These are phyloP conservation scores for Rhagoletis pomonella DNA, from an alignment of 1,140 invertebrate genomes.

Conservation along the genomic window DNA sequence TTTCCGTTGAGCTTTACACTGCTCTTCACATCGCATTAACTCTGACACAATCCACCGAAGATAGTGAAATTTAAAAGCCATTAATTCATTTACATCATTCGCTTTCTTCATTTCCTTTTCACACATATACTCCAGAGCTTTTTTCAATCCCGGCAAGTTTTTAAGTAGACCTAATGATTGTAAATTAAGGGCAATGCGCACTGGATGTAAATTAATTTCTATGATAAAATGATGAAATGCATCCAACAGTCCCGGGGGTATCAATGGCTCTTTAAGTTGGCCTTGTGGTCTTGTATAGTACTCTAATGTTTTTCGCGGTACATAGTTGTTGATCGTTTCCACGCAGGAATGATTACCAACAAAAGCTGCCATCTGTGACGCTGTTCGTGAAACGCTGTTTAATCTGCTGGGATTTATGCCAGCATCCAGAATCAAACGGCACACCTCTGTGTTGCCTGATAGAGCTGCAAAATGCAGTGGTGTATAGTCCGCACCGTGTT, in stretches of 20 bases:
- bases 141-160: constrained; percentile 84
- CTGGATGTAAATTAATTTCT: constrained; percentile 91
- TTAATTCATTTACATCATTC: constrained; percentile 91
- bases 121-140: constrained; percentile 88
- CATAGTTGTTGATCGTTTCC: constrained; percentile 95
- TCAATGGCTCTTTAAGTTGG: constrained; percentile 86
- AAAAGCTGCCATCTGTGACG: constrained; percentile 98
- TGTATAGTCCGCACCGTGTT: constrained; percentile 94
- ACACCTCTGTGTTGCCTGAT: constrained; percentile 91
- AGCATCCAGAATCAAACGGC: constrained; percentile 87
- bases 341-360: constrained; percentile 96
- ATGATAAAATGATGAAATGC: constrained; percentile 92
- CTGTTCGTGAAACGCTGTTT: constrained; percentile 93
- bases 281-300: constrained; percentile 89
- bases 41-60: constrained; percentile 85
- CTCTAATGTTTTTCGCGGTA: constrained; percentile 89
- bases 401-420: constrained; percentile 88
- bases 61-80: constrained; percentile 94
- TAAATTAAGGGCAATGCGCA: constrained; percentile 87
- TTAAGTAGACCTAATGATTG: constrained; percentile 80
- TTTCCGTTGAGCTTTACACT: constrained; percentile 76
- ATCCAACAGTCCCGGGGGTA: constrained; percentile 83
- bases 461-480: constrained; percentile 97
- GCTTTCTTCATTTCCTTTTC: constrained; percentile 91
- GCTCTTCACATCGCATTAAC: constrained; percentile 80